Conservation (phyloP, 1,140 invertebrate genomes). For the Mylabris phalerata region DNA sequence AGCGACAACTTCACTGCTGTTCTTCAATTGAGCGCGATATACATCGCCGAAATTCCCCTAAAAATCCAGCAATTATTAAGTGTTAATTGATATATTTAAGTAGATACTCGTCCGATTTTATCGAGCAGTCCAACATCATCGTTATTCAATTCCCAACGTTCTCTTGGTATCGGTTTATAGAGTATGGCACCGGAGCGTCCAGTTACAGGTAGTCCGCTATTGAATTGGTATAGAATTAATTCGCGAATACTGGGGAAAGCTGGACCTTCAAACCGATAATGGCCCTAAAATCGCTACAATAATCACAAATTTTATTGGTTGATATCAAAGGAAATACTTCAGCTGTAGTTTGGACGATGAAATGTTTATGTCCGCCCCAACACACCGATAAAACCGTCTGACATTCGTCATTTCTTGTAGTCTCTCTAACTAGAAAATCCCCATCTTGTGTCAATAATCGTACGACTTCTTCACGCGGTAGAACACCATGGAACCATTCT, state of each 20-base stretch:
- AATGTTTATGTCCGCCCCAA: slow-evolving; percentile 95
- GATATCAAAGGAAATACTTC: slow-evolving; percentile 52
- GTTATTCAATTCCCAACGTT: slow-evolving; percentile 94
- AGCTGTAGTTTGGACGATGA: slow-evolving; percentile 90
- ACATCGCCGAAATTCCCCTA: slow-evolving; percentile 98
- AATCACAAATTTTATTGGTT: neutral
- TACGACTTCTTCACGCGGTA: slow-evolving; percentile 93
- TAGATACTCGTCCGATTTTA: slow-evolving; percentile 85
- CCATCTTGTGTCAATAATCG: slow-evolving; percentile 80
- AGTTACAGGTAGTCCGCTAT: slow-evolving; percentile 79
- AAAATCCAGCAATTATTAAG: slow-evolving; percentile 1
- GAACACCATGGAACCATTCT: slow-evolving; percentile 96
- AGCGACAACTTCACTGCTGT: slow-evolving; percentile 78
- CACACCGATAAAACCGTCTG: slow-evolving; percentile 92
- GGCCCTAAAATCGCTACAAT: slow-evolving; percentile 55
- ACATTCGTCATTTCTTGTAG: slow-evolving; percentile 84
- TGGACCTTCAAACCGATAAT: slow-evolving; percentile 90
- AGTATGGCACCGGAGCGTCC: slow-evolving; percentile 86
- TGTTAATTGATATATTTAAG: too few species aligned
- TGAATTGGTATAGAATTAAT: slow-evolving; percentile 80
- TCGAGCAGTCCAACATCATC: slow-evolving; percentile 89
- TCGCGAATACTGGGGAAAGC: slow-evolving; percentile 88
- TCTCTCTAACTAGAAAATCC: slow-evolving; percentile 92
- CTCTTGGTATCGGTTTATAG: slow-evolving; percentile 77
- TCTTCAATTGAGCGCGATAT: slow-evolving; percentile 81